Conservation (phyloP, 1,140 invertebrate species). For the Calephelis nemesis region DNA sequence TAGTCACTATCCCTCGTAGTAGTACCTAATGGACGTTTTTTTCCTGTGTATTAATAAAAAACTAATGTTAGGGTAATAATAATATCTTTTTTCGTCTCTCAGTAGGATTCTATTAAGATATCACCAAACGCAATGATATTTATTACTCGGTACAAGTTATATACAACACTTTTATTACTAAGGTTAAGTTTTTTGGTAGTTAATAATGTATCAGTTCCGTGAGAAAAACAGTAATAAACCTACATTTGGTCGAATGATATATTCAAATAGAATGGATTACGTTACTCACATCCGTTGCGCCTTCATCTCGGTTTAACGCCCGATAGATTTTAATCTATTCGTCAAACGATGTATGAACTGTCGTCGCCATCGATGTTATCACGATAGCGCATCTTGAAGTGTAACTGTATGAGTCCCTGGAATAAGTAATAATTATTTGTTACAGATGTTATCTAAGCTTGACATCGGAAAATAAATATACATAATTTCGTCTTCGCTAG, state of each 20-base stretch:
- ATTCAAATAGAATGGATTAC: slow-evolving; percentile 76
- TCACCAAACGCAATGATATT: too few species aligned
- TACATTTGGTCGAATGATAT: slow-evolving; percentile 75
- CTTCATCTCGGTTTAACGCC: slow-evolving; percentile 62
- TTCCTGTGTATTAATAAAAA: too few species aligned
- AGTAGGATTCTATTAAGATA: too few species aligned
- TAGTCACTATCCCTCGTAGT: too few species aligned
- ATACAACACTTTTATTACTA: slow-evolving; percentile 22
- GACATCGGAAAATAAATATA: slow-evolving; percentile 19
- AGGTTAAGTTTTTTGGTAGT: slow-evolving; percentile 71
- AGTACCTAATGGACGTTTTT: too few species aligned
- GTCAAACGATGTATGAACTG: slow-evolving; percentile 72
- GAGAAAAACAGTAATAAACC: slow-evolving; percentile 78
- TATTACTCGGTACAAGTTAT: too few species aligned
- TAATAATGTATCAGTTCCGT: slow-evolving; percentile 76
- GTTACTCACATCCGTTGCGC: slow-evolving; percentile 70
- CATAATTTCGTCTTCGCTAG: slow-evolving; percentile 6
- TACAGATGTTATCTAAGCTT: slow-evolving; percentile 32
- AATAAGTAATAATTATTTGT: slow-evolving; percentile 39
- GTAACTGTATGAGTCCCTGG: slow-evolving; percentile 33
- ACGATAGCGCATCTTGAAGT: slow-evolving; percentile 43
- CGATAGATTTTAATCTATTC: slow-evolving; percentile 72
- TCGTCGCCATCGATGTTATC: slow-evolving; percentile 65
- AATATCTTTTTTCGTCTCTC: too few species aligned
- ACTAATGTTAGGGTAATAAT: too few species aligned